Base-by-base conservation (phyloP, 2,113 vertebrate species). In the Albula glossodonta region DNA sequence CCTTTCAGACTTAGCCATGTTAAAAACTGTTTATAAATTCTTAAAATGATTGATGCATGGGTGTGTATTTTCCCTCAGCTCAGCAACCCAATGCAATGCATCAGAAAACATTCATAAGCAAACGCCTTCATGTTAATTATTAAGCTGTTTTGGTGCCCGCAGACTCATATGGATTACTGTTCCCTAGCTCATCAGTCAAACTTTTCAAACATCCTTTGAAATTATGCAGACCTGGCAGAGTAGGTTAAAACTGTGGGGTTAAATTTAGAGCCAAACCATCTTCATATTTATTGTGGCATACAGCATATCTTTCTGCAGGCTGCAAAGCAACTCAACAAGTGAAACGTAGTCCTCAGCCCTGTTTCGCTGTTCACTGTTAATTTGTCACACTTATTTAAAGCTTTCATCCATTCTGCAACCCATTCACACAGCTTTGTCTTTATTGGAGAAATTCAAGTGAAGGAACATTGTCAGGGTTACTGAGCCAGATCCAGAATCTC, bases 21-120 rank as follows among this genome's bases (percentile, higher is more conserved):
- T 89, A 91, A 90, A 92, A 90, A 89, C 86, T 89, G 86, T 92
- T 90, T 93, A 91, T 91, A 89, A 82, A 57, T 77, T 84, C 90
- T 82, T 89, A 51, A 48, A 70, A 81, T 93, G 91, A 95, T 91
- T 92, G 91, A 93, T 92, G 85, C 82, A 60, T 88, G 90, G 88
- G 88, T 88, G 87, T 89, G 89, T 87, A 89, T 85, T 87, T 87
- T 86, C 85, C 82, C 89, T 50, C 63, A 83, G 85, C 80, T 80
- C 57, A 57, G 83, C 79, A 84, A 60, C 49, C 66, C 70, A 82
- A 15, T 70, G 74, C 53, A 87, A 87, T 81, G 83, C 84, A 81
- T 80, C 48, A 88, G 82, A 83, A 82, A 83, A n/a, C 80, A 83
- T 66, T 84, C 52, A 84, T 53, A 86, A 83, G 86, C 51, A 80